Percentiles rank a stretch among this genome's conserved stretches.
These are phyloP conservation scores for Bradypodion pumilum DNA, from an alignment of 2,797 vertebrate species.

Conservation along the genomic window DNA sequence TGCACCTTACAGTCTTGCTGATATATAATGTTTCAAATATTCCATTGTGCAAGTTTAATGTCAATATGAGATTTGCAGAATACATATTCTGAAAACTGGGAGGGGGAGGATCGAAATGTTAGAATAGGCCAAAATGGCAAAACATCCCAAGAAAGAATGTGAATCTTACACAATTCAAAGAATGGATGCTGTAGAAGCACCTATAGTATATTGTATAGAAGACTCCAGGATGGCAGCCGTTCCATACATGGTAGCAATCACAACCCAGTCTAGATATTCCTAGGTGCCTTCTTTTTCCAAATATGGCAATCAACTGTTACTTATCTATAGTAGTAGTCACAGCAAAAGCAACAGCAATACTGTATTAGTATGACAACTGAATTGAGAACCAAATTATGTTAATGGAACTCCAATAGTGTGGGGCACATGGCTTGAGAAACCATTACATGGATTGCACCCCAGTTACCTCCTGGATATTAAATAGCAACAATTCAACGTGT, in stretches of 20 bases:
- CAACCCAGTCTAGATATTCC: background rate
- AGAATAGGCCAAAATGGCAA: background rate
- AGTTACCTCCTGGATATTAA: too few relatives aligned
- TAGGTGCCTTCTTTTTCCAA: background rate
- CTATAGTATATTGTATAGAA: background rate
- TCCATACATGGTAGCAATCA: background rate
- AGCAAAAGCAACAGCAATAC: too few relatives aligned
- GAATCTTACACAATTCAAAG: background rate
- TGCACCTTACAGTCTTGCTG: background rate
- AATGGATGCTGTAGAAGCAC: too few relatives aligned
- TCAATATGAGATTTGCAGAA: background rate
- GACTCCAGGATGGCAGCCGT: background rate
- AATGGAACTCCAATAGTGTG: too few relatives aligned
- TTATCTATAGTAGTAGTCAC: too few relatives aligned
- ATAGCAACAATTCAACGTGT: too few relatives aligned
- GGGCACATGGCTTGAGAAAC: too few relatives aligned
- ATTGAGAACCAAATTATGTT: too few relatives aligned
- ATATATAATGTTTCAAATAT: background rate
- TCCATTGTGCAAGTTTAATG: slow-evolving; percentile 1
- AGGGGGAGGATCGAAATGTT: background rate
- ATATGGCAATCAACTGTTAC: too few relatives aligned
- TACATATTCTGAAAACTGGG: background rate
- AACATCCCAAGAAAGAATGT: background rate
- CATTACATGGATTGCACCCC: too few relatives aligned
- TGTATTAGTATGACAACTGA: too few relatives aligned